Evolutionary conservation across 2,888 invertebrate genomes (phyloP), one percentile per base, ranked within the genome.

Genomic region (Calameuta filiformis): DNA sequence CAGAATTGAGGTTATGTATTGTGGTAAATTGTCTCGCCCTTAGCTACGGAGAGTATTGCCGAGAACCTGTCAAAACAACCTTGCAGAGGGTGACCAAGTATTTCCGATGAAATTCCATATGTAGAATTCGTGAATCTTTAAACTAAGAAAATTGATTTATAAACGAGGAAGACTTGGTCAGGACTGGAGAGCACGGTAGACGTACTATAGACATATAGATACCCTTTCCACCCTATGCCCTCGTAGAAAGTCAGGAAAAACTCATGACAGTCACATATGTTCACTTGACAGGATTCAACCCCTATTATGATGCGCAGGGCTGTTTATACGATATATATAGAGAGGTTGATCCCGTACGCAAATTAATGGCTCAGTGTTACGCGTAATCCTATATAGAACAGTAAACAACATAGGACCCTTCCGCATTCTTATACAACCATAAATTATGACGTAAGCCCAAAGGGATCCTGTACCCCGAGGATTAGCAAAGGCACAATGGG

Each of bases 351-450:
- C 56, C 56, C 56, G 56, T 56, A 79, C 79, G 79, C 79, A 85
- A 88, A 88, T 88, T 88, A 88, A 88, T 87, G 87, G 85, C 84
- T 83, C 82, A 84, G 85, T 84, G 84, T 83, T 84, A 82, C 76
- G 79, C 81, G 83, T 88, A 87, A 88, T 89, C 87, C 85, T 83
- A 82, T 87, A 83, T 85, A 86, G 86, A 85, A 88, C 86, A 82
- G 87, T 87, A 89, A 88, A 90, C 89, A 88, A 87, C 80, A 81
- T 82, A 85, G 81, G 84, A 86, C 88, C 88, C 89, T 87, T 88
- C 87, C 88, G 88, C 88, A 89, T 89, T 90, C 90, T 90, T 90
- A 90, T 86, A 88, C 87, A 86, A 88, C 89, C 85, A 89, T 90
- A 90, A 90, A 90, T 90, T 89, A 90, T 89, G 85, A 86, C 87